These are phyloP conservation scores for Morpho deidamia DNA, from an alignment of 2,888 invertebrate genomes.

Conservation along the genomic window DNA sequence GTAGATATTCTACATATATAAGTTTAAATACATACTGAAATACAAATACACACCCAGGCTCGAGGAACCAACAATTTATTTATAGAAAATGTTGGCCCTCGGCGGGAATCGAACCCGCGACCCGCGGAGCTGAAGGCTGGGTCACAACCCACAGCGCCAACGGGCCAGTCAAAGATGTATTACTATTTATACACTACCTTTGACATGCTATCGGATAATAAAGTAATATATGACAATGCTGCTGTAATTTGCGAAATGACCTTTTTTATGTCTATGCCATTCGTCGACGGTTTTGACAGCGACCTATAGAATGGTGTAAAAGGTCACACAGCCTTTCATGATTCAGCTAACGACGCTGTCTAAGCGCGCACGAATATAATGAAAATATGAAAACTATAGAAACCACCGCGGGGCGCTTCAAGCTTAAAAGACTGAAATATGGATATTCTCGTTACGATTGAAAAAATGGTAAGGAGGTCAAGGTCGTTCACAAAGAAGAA, in stretches of 20 bases:
- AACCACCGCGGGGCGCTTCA: background rate
- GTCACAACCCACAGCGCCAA: too few relatives aligned
- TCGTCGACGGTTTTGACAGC: conserved; percentile 6
- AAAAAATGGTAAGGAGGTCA: conserved; percentile 14
- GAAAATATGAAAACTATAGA: conserved; percentile 11
- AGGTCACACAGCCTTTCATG: conserved; percentile 15
- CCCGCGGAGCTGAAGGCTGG: too few relatives aligned
- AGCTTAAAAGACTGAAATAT: conserved; percentile 11
- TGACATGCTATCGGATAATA: background rate
- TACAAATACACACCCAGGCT: too few relatives aligned
- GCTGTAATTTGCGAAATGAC: background rate
- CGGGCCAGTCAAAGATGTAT: too few relatives aligned
- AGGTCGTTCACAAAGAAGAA: conserved; percentile 7
- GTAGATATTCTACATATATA: too few relatives aligned
- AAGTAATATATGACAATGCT: background rate
- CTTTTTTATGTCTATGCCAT: conserved; percentile 7
- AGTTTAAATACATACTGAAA: too few relatives aligned
- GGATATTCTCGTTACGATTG: conserved; percentile 7
- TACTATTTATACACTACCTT: background rate
- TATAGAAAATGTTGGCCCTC: too few relatives aligned
- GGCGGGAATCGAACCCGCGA: too few relatives aligned
- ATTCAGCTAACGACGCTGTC: conserved; percentile 15
- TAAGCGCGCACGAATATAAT: conserved; percentile 10
- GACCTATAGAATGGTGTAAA: conserved; percentile 9
- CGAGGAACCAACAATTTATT: too few relatives aligned